Percentiles rank a stretch among this genome's conserved stretches.
phyloP scores from a whole-genome alignment of 2,888 invertebrate species.

The Tetranychus truncatus region DNA sequence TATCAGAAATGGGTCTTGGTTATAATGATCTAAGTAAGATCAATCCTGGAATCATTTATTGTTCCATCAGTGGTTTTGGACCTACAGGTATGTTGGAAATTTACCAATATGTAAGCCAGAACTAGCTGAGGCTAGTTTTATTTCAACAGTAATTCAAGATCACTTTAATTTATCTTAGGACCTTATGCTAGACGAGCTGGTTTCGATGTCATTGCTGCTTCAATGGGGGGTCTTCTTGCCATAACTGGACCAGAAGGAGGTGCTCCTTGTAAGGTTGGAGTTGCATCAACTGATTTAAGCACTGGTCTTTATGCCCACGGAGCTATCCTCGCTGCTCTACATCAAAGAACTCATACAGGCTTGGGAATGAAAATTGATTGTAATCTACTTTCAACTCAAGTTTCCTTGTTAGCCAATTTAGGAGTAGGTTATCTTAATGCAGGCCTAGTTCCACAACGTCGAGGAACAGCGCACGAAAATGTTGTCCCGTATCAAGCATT shows the following conservation, averaged over 20 bases:
- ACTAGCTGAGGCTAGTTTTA: no score
- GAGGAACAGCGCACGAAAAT: constrained; percentile 85
- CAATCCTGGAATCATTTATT: constrained; percentile 67
- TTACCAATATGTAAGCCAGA: neutral
- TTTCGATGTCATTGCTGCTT: constrained; percentile 86
- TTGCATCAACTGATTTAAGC: constrained; percentile 75
- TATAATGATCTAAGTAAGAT: constrained; percentile 50
- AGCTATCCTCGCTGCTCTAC: constrained; percentile 73
- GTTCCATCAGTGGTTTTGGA: constrained; percentile 84
- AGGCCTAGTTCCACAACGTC: constrained; percentile 52
- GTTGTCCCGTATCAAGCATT: constrained; percentile 89
- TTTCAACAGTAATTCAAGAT: no score
- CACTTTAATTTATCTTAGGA: constrained; percentile 38
- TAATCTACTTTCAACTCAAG: constrained; percentile 76
- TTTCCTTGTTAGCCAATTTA: constrained; percentile 61
- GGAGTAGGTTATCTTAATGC: constrained; percentile 76
- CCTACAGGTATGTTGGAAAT: neutral
- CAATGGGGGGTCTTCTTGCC: constrained; percentile 69
- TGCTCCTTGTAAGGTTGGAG: constrained; percentile 72
- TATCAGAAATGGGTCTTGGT: constrained; percentile 53
- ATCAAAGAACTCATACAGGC: constrained; percentile 55
- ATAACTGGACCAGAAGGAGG: constrained; percentile 69
- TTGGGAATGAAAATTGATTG: constrained; percentile 81
- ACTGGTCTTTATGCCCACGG: constrained; percentile 88
- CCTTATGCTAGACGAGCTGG: constrained; percentile 74